phyloP scores from a whole-genome alignment of 1,140 invertebrate species.

The Cephus cinctus region DNA sequence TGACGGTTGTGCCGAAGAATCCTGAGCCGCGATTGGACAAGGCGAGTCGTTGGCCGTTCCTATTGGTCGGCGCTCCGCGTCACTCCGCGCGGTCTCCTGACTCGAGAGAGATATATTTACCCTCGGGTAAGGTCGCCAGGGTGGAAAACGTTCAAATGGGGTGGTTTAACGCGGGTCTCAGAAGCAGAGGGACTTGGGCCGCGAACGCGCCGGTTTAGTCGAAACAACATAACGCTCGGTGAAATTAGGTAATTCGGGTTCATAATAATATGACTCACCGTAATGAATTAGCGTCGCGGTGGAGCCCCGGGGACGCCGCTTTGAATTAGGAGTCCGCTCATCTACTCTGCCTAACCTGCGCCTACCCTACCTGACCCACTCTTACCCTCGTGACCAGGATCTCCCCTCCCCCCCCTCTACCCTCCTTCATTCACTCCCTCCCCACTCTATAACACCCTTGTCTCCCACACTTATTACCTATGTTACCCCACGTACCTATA shows the following conservation, averaged over 20 bases:
- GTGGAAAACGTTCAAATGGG: constrained; percentile 58
- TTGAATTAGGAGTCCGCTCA: constrained; percentile 32
- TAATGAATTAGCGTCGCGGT: constrained; percentile 28
- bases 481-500: too few relatives aligned
- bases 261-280: constrained; percentile 50
- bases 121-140: constrained; percentile 53
- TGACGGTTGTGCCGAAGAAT: constrained; percentile 34
- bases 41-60: neutral
- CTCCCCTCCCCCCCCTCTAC: constrained; percentile 10
- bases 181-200: constrained; percentile 49
- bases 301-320: neutral
- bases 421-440: constrained; percentile 13
- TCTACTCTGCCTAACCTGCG: too few relatives aligned
- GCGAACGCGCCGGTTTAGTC: constrained; percentile 26
- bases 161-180: constrained; percentile 57
- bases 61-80: constrained; percentile 24
- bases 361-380: too few relatives aligned
- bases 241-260: constrained; percentile 56
- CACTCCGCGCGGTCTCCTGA: constrained; percentile 43
- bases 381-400: constrained; percentile 9
- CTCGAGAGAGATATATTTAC: constrained; percentile 44
- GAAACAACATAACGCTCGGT: constrained; percentile 54
- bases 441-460: too few relatives aligned
- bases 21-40: constrained; percentile 28
- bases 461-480: too few relatives aligned